Conservation (phyloP, 2,888 invertebrate genomes). For the Ophion ellenae region DNA sequence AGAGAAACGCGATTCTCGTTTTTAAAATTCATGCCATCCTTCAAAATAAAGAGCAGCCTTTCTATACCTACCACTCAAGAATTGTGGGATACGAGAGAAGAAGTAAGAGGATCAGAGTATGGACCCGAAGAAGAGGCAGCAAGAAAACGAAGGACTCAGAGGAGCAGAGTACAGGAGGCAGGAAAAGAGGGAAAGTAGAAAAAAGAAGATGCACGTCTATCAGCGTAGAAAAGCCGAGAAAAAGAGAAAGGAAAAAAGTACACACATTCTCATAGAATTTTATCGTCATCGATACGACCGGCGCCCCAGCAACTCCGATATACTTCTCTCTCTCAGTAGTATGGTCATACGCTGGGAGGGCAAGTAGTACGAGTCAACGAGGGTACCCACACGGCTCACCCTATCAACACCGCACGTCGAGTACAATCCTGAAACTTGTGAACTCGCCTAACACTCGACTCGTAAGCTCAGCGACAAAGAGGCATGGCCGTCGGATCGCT, state of each 20-base stretch:
- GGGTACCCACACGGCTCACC: not conserved
- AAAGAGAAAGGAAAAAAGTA: not conserved
- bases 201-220: not conserved
- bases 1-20: not conserved
- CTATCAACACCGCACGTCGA: not conserved
- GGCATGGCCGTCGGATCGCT: not conserved
- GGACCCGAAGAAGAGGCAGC: not conserved
- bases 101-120: not conserved
- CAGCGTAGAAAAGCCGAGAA: not conserved
- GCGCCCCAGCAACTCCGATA: constrained; percentile 20
- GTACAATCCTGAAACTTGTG: constrained; percentile 5
- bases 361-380: constrained; percentile 58
- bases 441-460: not conserved
- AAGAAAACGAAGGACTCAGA: not conserved
- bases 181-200: not conserved
- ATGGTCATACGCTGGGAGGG: not conserved
- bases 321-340: constrained; percentile 27
- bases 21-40: not conserved
- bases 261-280: not conserved
- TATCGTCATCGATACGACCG: constrained; percentile 23
- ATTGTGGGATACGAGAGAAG: not conserved
- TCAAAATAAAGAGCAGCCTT: not conserved
- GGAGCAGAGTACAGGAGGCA: not conserved
- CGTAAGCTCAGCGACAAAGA: not conserved
- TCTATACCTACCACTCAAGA: not conserved